Base-by-base conservation (phyloP, 1,140 invertebrate genomes). In the Lasioglossum albipes region DNA sequence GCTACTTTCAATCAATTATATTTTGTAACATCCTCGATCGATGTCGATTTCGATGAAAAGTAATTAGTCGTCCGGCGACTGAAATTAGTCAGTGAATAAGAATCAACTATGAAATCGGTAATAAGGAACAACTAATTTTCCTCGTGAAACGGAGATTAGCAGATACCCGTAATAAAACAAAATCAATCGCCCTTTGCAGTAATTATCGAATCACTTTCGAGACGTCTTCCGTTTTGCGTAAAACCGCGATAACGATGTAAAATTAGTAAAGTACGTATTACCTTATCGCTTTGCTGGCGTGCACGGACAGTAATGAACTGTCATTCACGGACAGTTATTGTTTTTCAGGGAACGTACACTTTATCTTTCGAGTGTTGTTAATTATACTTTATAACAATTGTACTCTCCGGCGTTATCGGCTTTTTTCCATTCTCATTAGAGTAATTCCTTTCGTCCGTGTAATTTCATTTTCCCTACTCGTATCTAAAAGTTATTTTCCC, bases 321-420 rank as follows among this genome's bases (percentile, higher is more conserved):
- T 54, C 65, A 41, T 79, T 83, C 78, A 36, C 68, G 66, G 18
- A 13, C 36, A 22, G 70, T 52, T 66, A 10, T 57, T 70, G 62
- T 54, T 84, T 70, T 62, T 84, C 64, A 75, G 75, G 69, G 22
- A 42, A 62, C 49, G 69, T 57, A 41, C 45, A 42, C n/a, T 70
- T 84, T 84, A 84, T 73, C 75, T 84, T 65, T 22, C 49, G 20
- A n/a, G 22, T 31, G 59, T 84, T 65, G 61, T 79, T 79, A 83
- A 84, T 84, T 68, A 69, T 52, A n/a, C 54, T 84, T 83, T 78
- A 57, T 78, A 67, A 84, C 22, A 78, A 78, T 83, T 75, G 22
- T 45, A 66, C 65, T 59, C 57, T 45, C 49, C 18, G 22, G 2
- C 16, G 0, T 76, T 69, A 69, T 76, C 74, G 41, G 27, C 5